Evolutionary conservation across 2,888 invertebrate genomes (phyloP), one percentile per base, ranked within the genome.

Genomic region (Chrysolina haemoptera): DNA sequence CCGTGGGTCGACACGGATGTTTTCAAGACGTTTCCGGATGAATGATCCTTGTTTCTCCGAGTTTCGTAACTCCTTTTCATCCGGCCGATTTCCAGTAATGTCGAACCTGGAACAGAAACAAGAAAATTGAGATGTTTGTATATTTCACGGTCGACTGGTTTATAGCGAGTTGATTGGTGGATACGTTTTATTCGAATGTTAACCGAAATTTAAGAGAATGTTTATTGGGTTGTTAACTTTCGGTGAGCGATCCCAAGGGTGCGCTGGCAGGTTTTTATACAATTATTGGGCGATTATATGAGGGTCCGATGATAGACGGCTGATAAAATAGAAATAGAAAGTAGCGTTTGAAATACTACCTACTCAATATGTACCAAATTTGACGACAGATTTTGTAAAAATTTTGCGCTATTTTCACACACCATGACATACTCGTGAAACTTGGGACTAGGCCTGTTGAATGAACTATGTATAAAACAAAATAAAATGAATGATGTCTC

Each of bases 51-150:
- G 68, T 83, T 83, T 64, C 85, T 84, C 43, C 84, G 82, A 11
- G 79, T 81, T 35, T 86, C 87, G 80, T 86, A 88, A 77, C 87
- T 87, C 46, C 87, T 82, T 73, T 82, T 78, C 68, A 82, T 81
- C 0, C 85, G 79, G 16, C 79, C 71, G 46, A 78, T 68, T 11
- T 73, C 67, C 4, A 75, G 67, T 12, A 59, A 59, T n/a, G n/a
- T 27, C 14, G 59, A 35, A 35, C 35, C 59, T 59, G 59, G 6
- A 59, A 59, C 59, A 59, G 35, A 53, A 53, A 53, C 53, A 16
- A 35, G 27, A 35, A 59, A 27, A 59, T 59, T 59, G 59, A 14
- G 59, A 59, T 35, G 59, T 59, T 59, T 59, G 22, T 59, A 59
- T 11, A 59, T 59, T 59, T 59, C 1, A 59, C n/a, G 59, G 59